phyloP scores from a whole-genome alignment of 2,888 invertebrate species.

The Cistogaster globosa region DNA sequence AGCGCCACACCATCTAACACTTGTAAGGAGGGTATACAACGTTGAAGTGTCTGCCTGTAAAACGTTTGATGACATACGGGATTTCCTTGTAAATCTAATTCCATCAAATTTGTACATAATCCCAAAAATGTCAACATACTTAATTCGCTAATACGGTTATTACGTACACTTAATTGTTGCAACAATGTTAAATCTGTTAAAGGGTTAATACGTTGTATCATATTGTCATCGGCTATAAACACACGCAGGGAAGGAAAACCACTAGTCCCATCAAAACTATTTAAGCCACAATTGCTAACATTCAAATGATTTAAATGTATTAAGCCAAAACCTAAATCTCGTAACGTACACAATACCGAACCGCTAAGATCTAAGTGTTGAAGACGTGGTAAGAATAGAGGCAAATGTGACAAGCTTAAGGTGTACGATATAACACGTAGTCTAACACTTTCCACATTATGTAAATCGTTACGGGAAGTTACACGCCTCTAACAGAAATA shows the following conservation, averaged over 20 bases:
- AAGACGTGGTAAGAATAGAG: constrained; percentile 86
- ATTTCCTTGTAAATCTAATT: constrained; percentile 84
- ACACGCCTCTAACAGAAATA: constrained; percentile 81
- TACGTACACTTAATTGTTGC: constrained; percentile 82
- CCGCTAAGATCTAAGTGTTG: constrained; percentile 87
- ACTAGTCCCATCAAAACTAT: constrained; percentile 87
- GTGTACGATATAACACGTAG: constrained; percentile 87
- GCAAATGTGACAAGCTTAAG: constrained; percentile 86
- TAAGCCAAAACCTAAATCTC: constrained; percentile 88
- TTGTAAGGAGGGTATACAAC: constrained; percentile 81
- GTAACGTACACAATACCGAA: constrained; percentile 86
- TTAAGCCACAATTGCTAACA: constrained; percentile 87
- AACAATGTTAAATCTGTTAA: constrained; percentile 85
- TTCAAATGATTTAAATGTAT: constrained; percentile 83
- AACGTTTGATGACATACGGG: constrained; percentile 80
- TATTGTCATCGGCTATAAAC: constrained; percentile 86
- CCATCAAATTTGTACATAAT: constrained; percentile 84
- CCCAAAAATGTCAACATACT: constrained; percentile 80
- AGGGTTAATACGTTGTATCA: constrained; percentile 86
- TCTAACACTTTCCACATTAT: constrained; percentile 85
- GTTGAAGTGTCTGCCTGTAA: constrained; percentile 81
- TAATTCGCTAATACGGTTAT: constrained; percentile 81
- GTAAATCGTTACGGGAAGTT: constrained; percentile 83
- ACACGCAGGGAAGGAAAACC: constrained; percentile 86
- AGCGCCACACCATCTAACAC: constrained; percentile 82